phyloP scores from a whole-genome alignment of 1,140 invertebrate species.

The Copidosoma floridanum region DNA sequence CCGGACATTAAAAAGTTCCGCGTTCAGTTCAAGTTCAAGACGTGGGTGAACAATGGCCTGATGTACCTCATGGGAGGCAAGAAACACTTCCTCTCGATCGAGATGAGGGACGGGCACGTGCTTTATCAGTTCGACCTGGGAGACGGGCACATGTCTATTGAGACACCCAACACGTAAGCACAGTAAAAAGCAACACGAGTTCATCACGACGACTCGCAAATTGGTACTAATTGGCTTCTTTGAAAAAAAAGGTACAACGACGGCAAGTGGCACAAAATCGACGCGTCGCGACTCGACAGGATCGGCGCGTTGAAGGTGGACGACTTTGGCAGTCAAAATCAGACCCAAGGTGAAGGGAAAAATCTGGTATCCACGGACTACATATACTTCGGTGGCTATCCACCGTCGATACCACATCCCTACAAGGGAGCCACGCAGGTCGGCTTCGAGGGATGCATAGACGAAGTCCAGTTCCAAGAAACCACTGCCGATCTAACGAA shows the following conservation, averaged over 20 bases:
- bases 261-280: constrained; percentile 78
- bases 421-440: constrained; percentile 65
- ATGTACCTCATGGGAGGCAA: constrained; percentile 79
- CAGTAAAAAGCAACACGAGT: no score
- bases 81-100: constrained; percentile 79
- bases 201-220: no score
- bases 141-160: constrained; percentile 59
- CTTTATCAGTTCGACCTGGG: constrained; percentile 73
- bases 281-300: constrained; percentile 66
- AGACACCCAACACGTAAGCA: constrained; percentile 52
- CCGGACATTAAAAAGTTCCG: constrained; percentile 61
- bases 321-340: constrained; percentile 50
- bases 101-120: constrained; percentile 76
- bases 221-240: no score
- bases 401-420: constrained; percentile 60
- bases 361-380: constrained; percentile 61
- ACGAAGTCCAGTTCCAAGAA: constrained; percentile 74
- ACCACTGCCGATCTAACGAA: constrained; percentile 76
- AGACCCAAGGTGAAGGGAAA: constrained; percentile 44
- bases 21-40: constrained; percentile 76
- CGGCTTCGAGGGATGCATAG: constrained; percentile 93
- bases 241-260: constrained; percentile 66
- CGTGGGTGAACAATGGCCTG: constrained; percentile 80
- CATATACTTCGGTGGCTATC: constrained; percentile 89
- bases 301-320: constrained; percentile 72